Evolutionary conservation across 1,140 invertebrate genomes (phyloP), one percentile per base, ranked within the genome.

Genomic region (Plectrocnemia conspersa): DNA sequence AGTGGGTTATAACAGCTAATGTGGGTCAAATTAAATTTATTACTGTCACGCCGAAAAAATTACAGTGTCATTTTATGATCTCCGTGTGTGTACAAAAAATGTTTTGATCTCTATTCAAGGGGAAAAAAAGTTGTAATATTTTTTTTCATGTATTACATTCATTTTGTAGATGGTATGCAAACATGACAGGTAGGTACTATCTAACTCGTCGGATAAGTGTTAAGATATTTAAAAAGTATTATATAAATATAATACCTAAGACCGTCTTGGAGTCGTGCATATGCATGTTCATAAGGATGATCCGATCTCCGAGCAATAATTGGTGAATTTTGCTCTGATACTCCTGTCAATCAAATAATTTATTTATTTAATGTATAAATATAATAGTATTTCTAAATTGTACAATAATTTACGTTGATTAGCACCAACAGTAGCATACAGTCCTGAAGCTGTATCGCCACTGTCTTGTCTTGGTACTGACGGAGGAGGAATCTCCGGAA

Each of bases 251-350:
- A 7, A 65, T 62, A 75, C 73, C 72, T 53, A 58, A 72, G 47
- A 52, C 23, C 72, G 55, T 71, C 73, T 49, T 74, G 72, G 21
- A 74, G 57, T 62, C 73, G 72, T 2, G 74, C 71, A 52, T 75
- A 76, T 3, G 73, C 72, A 49, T 74, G 72, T 52, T 76, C 74
- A 45, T 76, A 76, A 0, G 72, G 70, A 59, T 74, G 72, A 41
- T 74, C 74, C 25, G 72, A 64, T 52, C 65, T 71, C n/a, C 69
- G 67, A 2, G 69, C 68, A 15, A 69, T 36, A 3, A 24, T 53
- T 21, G 61, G 61, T 47, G 56, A 59, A 44, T 45, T 56, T 46
- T 59, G 53, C 25, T 62, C 60, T 5, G 56, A 59, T 53, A 62
- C 44, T 38, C 53, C 59, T 61, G 44, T 10, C 57, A 19, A 27